Evolutionary conservation across 2,888 invertebrate genomes (phyloP).

Genomic region (Rutpela maculata): DNA sequence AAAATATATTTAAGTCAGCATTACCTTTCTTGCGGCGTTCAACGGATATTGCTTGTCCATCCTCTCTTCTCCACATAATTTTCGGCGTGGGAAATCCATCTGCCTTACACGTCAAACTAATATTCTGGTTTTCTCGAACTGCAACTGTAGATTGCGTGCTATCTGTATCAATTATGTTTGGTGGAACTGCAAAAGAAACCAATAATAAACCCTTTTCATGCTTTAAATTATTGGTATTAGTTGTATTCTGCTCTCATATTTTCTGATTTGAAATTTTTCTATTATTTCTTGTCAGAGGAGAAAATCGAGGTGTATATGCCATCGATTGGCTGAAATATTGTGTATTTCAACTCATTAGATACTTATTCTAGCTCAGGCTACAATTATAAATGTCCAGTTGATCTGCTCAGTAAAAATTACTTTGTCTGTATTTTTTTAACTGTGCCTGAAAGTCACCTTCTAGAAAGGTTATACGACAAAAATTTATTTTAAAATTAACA

Average conservation of each 20-base stretch:
- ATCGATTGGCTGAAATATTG: too few species aligned
- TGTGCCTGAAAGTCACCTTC: too few species aligned
- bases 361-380: too few species aligned
- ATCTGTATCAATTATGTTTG: conserved; percentile 92
- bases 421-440: too few species aligned
- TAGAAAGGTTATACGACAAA: too few species aligned
- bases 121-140: conserved; percentile 94
- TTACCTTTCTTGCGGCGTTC: conserved; percentile 92
- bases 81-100: conserved; percentile 94
- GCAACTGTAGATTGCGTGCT: conserved; percentile 95
- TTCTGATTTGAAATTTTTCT: conserved; percentile 18
- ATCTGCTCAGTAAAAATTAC: too few species aligned
- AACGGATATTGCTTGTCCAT: conserved; percentile 89
- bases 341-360: too few species aligned
- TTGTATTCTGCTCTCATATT: conserved; percentile 24
- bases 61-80: conserved; percentile 95
- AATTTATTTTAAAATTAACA: too few species aligned
- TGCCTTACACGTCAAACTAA: conserved; percentile 92
- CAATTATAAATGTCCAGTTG: too few species aligned
- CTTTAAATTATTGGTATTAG: conserved; percentile 33
- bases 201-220: conserved; percentile 36
- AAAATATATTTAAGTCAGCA: conserved; percentile 38
- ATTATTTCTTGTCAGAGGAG: background rate
- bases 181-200: conserved; percentile 84
- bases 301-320: too few species aligned